These are phyloP conservation scores for Leucoraja ocellata DNA, from an alignment of 2,797 vertebrate genomes.

Conservation along the genomic window DNA sequence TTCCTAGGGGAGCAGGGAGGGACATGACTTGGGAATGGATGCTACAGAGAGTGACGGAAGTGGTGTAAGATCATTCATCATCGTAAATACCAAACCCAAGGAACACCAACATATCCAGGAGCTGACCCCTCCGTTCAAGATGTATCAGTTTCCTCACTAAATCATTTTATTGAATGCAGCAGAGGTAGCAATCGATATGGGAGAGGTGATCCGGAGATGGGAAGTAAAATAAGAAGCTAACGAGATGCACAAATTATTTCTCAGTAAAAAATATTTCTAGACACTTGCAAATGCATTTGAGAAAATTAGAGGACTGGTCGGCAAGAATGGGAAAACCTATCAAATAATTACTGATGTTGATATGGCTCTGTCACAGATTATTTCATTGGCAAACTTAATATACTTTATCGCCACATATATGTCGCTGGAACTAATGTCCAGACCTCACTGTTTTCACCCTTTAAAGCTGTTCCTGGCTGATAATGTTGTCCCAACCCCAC, in stretches of 20 bases:
- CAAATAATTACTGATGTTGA: slow-evolving; percentile 10
- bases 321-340: slow-evolving; percentile 10
- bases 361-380: not conserved
- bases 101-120: too few species aligned
- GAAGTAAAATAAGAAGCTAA: not conserved
- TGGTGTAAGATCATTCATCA: not conserved
- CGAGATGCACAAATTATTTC: not conserved
- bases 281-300: not conserved
- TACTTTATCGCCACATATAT: not conserved
- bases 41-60: not conserved
- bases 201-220: not conserved
- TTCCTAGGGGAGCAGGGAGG: not conserved
- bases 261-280: not conserved
- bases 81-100: not conserved
- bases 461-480: not conserved
- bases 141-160: not conserved
- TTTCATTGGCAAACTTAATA: not conserved
- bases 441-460: not conserved
- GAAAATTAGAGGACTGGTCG: not conserved
- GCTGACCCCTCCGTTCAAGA: not conserved
- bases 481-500: not conserved
- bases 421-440: not conserved
- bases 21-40: not conserved
- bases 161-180: not conserved
- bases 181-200: not conserved